Base-by-base conservation (phyloP, 2,888 invertebrate species). In the Netelia fuscicornis region DNA sequence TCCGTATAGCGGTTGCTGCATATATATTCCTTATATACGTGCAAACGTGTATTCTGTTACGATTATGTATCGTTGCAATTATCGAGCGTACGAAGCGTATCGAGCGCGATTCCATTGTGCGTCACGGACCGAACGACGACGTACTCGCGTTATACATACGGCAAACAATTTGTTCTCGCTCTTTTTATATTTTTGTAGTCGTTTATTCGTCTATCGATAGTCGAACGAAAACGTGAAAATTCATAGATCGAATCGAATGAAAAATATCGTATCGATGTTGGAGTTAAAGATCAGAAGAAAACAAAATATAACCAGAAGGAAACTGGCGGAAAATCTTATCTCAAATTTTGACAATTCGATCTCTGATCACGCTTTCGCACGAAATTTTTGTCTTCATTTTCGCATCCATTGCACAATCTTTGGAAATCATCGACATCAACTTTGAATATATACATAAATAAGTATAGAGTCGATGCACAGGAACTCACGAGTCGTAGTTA, bases 41-140 rank as follows among this genome's bases (percentile, higher is more conserved):
- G n/a, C 48, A 64, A 62, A 25, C 30, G 25, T 11, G n/a, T n/a
- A 25, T 62, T 58, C 6, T 62, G 20, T 23, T 58, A 58, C 23
- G 65, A 71, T 78, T 74, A 54, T 52, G 13, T 78, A 78, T 77
- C 68, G 77, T 42, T 67, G 58, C 78, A 62, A 74, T 83, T 74
- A 78, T 67, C 25, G 67, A 44, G 67, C 20, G 72, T 78, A 52
- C 72, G 17, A 54, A 68, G 67, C 78, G 78, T 83, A 60, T 72
- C 83, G 67, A 68, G 42, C 72, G 37, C 60, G 52, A 78, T 72
- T 72, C 56, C 37, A 64, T 20, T 20, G 76, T 58, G 23, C 76
- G 75, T 58, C 58, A 30, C 13, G 10, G 13, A 48, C 0, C 48
- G 48, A 65, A n/a, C 11, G 10, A 64, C 20, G 30, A 30, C 5